Conservation (phyloP, 1,140 invertebrate genomes). For the Papilio helenus region DNA sequence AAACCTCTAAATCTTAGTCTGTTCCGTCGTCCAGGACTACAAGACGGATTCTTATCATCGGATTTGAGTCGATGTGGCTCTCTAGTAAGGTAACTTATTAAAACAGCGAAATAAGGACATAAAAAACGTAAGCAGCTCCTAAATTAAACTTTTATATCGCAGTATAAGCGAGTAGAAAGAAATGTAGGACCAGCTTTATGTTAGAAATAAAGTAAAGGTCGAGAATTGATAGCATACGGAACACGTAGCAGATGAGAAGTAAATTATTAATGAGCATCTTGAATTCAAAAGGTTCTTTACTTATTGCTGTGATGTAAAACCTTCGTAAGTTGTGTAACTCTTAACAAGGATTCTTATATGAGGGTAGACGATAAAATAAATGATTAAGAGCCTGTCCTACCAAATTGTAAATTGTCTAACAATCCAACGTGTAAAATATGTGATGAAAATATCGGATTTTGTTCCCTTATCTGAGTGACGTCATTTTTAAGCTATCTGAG, state of each 20-base stretch:
- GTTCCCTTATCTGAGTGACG: too few relatives aligned
- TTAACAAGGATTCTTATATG: neutral
- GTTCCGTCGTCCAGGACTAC: too few relatives aligned
- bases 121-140: neutral
- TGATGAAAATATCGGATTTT: too few relatives aligned
- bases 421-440: too few relatives aligned
- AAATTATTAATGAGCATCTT: neutral
- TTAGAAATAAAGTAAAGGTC: neutral
- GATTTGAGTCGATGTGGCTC: too few relatives aligned
- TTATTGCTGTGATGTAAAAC: neutral
- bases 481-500: too few relatives aligned
- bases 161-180: neutral
- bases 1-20: too few relatives aligned
- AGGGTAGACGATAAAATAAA: neutral
- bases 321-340: neutral
- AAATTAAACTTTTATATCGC: neutral
- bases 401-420: too few relatives aligned
- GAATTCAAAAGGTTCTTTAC: constrained; percentile 12
- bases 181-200: neutral
- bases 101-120: neutral
- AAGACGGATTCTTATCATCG: too few relatives aligned
- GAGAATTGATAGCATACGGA: neutral
- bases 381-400: too few relatives aligned
- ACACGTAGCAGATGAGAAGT: neutral
- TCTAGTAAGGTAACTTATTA: too few relatives aligned